Evolutionary conservation across 1,140 invertebrate genomes (phyloP).

Genomic region (Drosophila trapezifrons): DNA sequence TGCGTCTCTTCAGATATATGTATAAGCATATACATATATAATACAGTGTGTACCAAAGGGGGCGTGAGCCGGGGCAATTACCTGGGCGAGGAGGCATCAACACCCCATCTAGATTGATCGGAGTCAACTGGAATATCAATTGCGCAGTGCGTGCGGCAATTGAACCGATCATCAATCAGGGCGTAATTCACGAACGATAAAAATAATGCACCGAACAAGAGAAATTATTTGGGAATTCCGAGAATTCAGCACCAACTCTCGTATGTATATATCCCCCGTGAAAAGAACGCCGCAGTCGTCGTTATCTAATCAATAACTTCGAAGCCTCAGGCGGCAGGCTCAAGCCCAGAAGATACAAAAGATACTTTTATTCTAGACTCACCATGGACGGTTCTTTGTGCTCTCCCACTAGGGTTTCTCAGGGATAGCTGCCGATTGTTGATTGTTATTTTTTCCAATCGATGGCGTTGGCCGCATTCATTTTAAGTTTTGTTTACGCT

Average conservation of each 20-base stretch:
- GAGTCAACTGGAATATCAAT: conserved; percentile 50
- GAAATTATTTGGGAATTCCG: conserved; percentile 37
- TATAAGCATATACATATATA: not conserved
- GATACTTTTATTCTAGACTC: conserved; percentile 19
- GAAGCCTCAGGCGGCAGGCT: conserved; percentile 8
- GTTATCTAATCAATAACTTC: conserved; percentile 28
- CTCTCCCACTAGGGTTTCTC: not conserved
- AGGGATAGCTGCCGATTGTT: conserved; percentile 15
- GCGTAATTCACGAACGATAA: conserved; percentile 35
- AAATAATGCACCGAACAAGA: conserved; percentile 43
- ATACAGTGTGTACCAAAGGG: not conserved
- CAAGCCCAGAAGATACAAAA: conserved; percentile 17
- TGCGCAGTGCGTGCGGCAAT: conserved; percentile 43
- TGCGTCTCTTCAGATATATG: conserved; percentile 1
- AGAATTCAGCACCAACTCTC: conserved; percentile 16
- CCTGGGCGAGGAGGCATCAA: conserved; percentile 25
- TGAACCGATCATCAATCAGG: conserved; percentile 48
- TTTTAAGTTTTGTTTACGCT: conserved; percentile 36
- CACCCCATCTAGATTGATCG: conserved; percentile 33
- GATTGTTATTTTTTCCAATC: conserved; percentile 28
- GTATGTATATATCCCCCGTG: not conserved
- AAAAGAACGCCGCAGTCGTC: not conserved
- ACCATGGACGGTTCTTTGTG: conserved; percentile 18
- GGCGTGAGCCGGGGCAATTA: conserved; percentile 32
- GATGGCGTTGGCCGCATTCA: conserved; percentile 33